phyloP scores from a whole-genome alignment of 1,140 invertebrate genomes.

The Homarus americanus region DNA sequence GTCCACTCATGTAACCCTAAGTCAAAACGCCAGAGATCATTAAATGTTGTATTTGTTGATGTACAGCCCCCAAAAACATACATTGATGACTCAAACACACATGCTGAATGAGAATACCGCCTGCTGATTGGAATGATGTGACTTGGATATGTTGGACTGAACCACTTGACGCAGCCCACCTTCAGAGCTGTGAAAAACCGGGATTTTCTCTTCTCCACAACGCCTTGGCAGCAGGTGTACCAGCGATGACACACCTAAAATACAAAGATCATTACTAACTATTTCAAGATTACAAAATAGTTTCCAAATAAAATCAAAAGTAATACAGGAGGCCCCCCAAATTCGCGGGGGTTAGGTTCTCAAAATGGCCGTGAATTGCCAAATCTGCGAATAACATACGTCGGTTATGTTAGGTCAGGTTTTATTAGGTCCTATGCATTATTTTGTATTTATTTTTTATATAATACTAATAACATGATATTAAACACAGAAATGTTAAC shows the following conservation, averaged over 20 bases:
- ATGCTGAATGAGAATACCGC: slow-evolving; percentile 94
- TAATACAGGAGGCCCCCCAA: neutral
- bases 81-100: slow-evolving; percentile 83
- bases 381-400: no score
- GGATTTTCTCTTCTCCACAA: slow-evolving; percentile 70
- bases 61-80: slow-evolving; percentile 98
- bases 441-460: no score
- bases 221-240: slow-evolving; percentile 67
- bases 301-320: neutral
- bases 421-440: no score
- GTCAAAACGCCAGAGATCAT: slow-evolving; percentile 97
- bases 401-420: no score
- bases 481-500: no score
- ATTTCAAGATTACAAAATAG: neutral
- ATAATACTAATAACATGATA: no score
- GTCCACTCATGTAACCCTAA: slow-evolving; percentile 79
- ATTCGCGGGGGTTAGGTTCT: neutral
- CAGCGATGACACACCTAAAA: slow-evolving; percentile 70
- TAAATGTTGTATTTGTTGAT: slow-evolving; percentile 95
- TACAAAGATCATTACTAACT: neutral
- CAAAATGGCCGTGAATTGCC: neutral
- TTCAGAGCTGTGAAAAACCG: slow-evolving; percentile 65
- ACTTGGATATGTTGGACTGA: slow-evolving; percentile 79
- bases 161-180: slow-evolving; percentile 82
- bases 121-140: slow-evolving; percentile 87